These are phyloP conservation scores for Tethya wilhelma DNA, from an alignment of 37 sponge, comb jelly and placozoan species.

Conservation along the genomic window DNA sequence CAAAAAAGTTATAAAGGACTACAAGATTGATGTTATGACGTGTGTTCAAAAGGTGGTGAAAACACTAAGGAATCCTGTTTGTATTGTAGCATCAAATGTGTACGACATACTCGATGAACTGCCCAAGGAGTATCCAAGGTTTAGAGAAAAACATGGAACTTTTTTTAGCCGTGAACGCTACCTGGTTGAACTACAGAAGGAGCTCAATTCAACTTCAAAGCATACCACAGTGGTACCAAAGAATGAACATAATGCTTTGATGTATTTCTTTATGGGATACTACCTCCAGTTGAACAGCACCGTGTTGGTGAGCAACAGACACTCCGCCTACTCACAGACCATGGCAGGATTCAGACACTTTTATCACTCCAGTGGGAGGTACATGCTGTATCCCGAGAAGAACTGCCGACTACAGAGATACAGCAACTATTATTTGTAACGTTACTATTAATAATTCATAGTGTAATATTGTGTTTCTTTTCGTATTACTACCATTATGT, in stretches of 20 bases:
- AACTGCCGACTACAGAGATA: constrained; percentile 14
- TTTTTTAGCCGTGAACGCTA: constrained; percentile 23
- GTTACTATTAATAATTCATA: too few species aligned
- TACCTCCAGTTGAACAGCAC: constrained; percentile 29
- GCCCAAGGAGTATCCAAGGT: constrained; percentile 1
- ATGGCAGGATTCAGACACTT: constrained; percentile 33
- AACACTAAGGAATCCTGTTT: background rate
- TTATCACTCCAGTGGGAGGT: constrained; percentile 12
- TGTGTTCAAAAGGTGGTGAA: constrained; percentile 8
- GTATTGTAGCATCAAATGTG: constrained; percentile 12
- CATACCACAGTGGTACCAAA: constrained; percentile 6
- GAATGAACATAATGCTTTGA: constrained; percentile 29
- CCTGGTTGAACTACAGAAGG: background rate
- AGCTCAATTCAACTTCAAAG: background rate
- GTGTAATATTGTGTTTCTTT: too few species aligned
- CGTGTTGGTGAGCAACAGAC: background rate
- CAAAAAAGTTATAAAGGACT: background rate
- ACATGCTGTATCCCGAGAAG: constrained; percentile 7
- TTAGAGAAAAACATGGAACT: background rate
- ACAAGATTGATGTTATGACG: background rate
- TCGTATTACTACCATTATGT: too few species aligned
- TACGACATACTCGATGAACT: constrained; percentile 6
- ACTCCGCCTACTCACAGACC: constrained; percentile 27
- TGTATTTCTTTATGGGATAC: constrained; percentile 22
- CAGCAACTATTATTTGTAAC: too few species aligned